Conservation (phyloP, 1,140 invertebrate genomes). For the Dufourea novaeangliae region DNA sequence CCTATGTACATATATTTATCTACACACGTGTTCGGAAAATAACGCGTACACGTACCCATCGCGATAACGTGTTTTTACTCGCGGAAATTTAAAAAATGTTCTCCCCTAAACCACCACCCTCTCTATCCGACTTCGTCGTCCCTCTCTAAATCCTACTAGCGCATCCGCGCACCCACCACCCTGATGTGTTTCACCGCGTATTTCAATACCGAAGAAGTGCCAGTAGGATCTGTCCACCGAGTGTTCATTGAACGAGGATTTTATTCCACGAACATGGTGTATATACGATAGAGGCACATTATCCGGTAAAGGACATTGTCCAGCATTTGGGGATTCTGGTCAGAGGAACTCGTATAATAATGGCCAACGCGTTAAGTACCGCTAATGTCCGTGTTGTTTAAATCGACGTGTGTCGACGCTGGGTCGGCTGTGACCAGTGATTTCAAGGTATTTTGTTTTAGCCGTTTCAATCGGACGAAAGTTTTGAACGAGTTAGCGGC, state of each 20-base stretch:
- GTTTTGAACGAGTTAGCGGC: too few species aligned
- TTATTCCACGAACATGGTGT: constrained; percentile 3
- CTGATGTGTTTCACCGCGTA: neutral
- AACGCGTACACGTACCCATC: neutral
- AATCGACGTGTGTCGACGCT: too few species aligned
- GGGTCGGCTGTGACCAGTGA: too few species aligned
- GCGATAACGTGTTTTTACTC: constrained; percentile 1
- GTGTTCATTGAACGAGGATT: constrained; percentile 18
- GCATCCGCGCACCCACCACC: too few species aligned
- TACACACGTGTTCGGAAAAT: constrained; percentile 39
- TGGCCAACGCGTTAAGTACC: too few species aligned
- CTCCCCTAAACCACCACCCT: neutral
- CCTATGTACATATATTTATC: constrained; percentile 54
- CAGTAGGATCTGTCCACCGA: neutral
- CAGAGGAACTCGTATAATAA: constrained; percentile 2
- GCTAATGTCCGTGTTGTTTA: too few species aligned
- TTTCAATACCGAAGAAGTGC: constrained; percentile 26
- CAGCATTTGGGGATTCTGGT: neutral
- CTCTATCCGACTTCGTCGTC: neutral
- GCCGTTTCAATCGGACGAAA: too few species aligned
- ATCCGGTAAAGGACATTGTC: constrained; percentile 6
- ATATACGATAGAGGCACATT: constrained; percentile 13
- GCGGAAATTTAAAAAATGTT: constrained; percentile 1
- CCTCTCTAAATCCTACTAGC: neutral
- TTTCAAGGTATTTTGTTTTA: too few species aligned